Percentiles rank a stretch among this genome's conserved stretches.
phyloP scores from a whole-genome alignment of 2,113 vertebrate genomes.

The Rhegmatorhina hoffmannsi region DNA sequence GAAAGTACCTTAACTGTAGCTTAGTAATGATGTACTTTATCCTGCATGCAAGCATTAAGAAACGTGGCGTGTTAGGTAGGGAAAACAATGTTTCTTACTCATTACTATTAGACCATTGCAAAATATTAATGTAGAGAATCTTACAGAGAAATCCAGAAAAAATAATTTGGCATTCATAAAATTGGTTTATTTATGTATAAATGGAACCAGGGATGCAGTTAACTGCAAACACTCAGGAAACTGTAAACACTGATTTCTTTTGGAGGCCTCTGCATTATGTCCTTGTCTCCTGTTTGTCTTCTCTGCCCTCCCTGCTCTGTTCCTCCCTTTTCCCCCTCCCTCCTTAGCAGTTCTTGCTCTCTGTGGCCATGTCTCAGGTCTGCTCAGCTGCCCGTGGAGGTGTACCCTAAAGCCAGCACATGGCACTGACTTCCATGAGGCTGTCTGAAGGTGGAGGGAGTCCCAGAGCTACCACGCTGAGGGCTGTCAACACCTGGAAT shows the following conservation, averaged over 20 bases:
- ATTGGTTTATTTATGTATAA: background rate
- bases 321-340: background rate
- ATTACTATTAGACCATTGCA: background rate
- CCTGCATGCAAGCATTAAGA: background rate
- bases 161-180: background rate
- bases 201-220: background rate
- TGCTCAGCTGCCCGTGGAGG: too few species aligned
- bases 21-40: background rate
- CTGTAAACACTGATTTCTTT: background rate
- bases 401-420: too few species aligned
- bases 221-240: background rate
- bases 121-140: background rate
- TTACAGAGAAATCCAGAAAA: background rate
- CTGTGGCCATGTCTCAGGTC: too few species aligned
- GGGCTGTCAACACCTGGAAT: background rate
- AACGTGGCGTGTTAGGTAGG: background rate
- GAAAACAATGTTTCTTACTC: background rate
- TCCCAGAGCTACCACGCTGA: background rate
- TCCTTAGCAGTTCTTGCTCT: background rate
- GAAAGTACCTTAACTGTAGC: conserved; percentile 47
- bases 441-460: too few species aligned
- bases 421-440: too few species aligned
- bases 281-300: background rate
- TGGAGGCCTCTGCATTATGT: background rate
- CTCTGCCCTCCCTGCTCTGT: background rate